A percentile compares a stretch with the other conserved stretches of the same genome.
Conservation (phyloP, 1,140 invertebrate genomes). For the Euwallacea similis region DNA sequence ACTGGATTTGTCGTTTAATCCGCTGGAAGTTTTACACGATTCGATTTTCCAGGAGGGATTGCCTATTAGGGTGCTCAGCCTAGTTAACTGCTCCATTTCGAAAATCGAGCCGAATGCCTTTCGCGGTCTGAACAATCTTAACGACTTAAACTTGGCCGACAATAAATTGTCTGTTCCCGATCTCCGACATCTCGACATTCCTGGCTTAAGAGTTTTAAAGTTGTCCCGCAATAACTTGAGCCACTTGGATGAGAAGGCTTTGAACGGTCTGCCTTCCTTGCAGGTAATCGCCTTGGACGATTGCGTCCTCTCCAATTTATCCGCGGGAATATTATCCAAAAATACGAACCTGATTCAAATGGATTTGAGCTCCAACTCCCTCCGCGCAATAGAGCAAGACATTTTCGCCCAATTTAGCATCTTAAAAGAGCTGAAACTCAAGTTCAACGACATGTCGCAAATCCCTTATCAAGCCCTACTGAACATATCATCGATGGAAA, state of each 20-base stretch:
- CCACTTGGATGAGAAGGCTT: slow-evolving; percentile 65
- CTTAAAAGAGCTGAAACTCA: slow-evolving; percentile 75
- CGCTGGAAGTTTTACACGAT: slow-evolving; percentile 59
- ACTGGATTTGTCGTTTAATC: slow-evolving; percentile 67
- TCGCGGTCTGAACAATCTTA: slow-evolving; percentile 64
- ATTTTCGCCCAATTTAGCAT: slow-evolving; percentile 70
- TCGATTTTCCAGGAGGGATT: slow-evolving; percentile 64
- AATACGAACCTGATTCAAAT: slow-evolving; percentile 73
- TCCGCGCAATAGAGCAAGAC: slow-evolving; percentile 66
- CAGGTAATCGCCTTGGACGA: slow-evolving; percentile 71
- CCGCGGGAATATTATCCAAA: slow-evolving; percentile 69
- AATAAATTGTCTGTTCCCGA: slow-evolving; percentile 73
- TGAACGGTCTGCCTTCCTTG: slow-evolving; percentile 74
- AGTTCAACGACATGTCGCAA: slow-evolving; percentile 70
- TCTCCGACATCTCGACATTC: slow-evolving; percentile 69
- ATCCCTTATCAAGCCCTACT: slow-evolving; percentile 77
- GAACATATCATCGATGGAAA: slow-evolving; percentile 72
- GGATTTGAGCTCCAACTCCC: slow-evolving; percentile 68
- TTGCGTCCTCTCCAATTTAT: slow-evolving; percentile 67
- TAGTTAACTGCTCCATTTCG: slow-evolving; percentile 64
- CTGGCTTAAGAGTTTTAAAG: slow-evolving; percentile 70
- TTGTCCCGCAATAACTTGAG: slow-evolving; percentile 79
- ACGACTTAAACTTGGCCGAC: slow-evolving; percentile 70
- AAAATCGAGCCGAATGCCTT: slow-evolving; percentile 68
- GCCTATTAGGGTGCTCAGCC: slow-evolving; percentile 60